A percentile compares a stretch with the other conserved stretches of the same genome.
Conservation (phyloP, 2,113 vertebrate genomes). For the Papio anubis region DNA sequence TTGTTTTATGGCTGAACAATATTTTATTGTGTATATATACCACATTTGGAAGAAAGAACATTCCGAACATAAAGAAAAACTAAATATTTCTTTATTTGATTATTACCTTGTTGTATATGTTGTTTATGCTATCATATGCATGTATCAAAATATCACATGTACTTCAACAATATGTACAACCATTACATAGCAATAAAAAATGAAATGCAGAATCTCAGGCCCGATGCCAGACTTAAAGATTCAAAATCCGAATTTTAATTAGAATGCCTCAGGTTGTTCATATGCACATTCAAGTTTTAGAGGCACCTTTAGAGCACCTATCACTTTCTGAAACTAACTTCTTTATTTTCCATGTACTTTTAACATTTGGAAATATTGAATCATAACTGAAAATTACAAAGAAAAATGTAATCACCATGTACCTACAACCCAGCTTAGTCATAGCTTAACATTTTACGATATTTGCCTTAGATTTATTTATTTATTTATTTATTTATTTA, state of each 20-base stretch:
- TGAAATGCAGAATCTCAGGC: background rate
- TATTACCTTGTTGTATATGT: background rate
- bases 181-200: background rate
- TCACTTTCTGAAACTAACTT: background rate
- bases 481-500: no score
- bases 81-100: background rate
- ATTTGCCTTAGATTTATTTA: background rate
- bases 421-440: background rate
- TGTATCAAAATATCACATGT: background rate
- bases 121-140: background rate
- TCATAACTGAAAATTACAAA: background rate
- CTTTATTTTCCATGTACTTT: constrained; percentile 31
- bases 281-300: background rate
- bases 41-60: background rate
- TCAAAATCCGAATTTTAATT: constrained; percentile 10
- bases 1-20: background rate
- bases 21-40: background rate
- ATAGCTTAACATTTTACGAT: constrained; percentile 21
- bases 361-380: constrained; percentile 27
- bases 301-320: background rate
- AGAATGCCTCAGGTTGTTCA: background rate
- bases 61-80: background rate
- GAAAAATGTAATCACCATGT: background rate
- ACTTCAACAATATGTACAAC: background rate
- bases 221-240: background rate